Base-by-base conservation (phyloP, 2,797 vertebrate genomes). In the Hoplostethus mediterraneus region DNA sequence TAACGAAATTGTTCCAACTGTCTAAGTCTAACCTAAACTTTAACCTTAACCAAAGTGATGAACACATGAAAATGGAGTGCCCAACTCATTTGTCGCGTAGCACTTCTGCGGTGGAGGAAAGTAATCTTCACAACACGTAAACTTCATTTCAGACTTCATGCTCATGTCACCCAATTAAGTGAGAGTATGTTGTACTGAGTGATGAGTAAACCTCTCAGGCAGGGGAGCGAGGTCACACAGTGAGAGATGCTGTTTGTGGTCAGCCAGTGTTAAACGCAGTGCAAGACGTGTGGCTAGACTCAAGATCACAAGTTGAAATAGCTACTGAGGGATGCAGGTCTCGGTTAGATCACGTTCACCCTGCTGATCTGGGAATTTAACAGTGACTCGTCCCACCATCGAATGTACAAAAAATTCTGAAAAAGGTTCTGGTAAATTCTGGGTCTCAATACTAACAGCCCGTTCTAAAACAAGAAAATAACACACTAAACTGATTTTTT, bases 201-300 rank as follows among this genome's bases (percentile, higher is more conserved):
- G 42, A 54, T 67, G 71, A 73, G 60, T 65, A 63, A 70, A 45
- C 21, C 25, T 47, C 52, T 72, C 9, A 21, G 63, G 77, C 67
- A 56, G 67, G 57, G 7, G 4, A 28, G 14, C 56, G 70, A 25
- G 48, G 53, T 74, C 40, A 31, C 66, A 52, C 13, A 42, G 21
- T 58, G 78, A 84, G 60, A 81, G 73, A 60, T 36, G 38, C 31
- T 67, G 12, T 76, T 75, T 92, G 89, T 89, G 89, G 89, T 87
- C 85, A 80, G 67, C 70, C 67, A 62, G 87, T 89, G 90, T 91
- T 89, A 92, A 89, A 90, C 85, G 21, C 88, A 90, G 66, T 2
- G 48, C 30, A 48, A 53, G 40, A 73, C 48, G 77, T 68, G 77
- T 65, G 61, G 78, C 47, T 71, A 82, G 81, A 77, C 75, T 71